Conservation (phyloP, 2,113 vertebrate genomes). For the Phrynosoma blainvillii region DNA sequence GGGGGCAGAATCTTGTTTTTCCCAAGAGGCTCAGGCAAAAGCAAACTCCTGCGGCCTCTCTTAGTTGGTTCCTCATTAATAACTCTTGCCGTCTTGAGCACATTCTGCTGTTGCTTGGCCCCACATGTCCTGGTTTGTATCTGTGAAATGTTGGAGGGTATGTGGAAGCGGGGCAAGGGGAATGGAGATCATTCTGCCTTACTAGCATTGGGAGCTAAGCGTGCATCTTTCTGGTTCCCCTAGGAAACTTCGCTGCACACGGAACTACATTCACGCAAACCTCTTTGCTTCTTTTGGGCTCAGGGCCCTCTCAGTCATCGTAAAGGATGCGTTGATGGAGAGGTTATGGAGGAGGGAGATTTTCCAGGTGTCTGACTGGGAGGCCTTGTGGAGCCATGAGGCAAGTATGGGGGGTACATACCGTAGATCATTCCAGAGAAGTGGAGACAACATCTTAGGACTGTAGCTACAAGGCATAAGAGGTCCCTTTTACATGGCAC, state of each 20-base stretch:
- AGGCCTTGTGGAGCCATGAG: slow-evolving; percentile 78
- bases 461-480: too few species aligned
- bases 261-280: slow-evolving; percentile 84
- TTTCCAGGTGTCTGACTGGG: slow-evolving; percentile 74
- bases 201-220: background rate
- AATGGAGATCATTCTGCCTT: too few species aligned
- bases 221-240: fast-evolving
- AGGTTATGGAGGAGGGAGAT: slow-evolving; percentile 77
- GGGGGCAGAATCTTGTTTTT: too few species aligned
- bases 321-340: slow-evolving; percentile 82
- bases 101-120: too few species aligned
- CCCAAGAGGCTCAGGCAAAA: too few species aligned
- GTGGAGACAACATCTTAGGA: background rate
- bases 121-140: too few species aligned
- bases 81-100: too few species aligned
- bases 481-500: background rate
- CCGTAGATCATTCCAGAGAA: background rate
- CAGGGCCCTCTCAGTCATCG: slow-evolving; percentile 80
- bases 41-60: too few species aligned
- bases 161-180: too few species aligned
- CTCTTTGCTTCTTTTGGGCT: slow-evolving; percentile 86
- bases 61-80: too few species aligned
- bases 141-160: too few species aligned
- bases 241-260: slow-evolving; percentile 85
- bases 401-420: slow-evolving; percentile 31